These are phyloP conservation scores for Amblyopsis rosae DNA, from an alignment of 2,113 vertebrate species.

Conservation along the genomic window DNA sequence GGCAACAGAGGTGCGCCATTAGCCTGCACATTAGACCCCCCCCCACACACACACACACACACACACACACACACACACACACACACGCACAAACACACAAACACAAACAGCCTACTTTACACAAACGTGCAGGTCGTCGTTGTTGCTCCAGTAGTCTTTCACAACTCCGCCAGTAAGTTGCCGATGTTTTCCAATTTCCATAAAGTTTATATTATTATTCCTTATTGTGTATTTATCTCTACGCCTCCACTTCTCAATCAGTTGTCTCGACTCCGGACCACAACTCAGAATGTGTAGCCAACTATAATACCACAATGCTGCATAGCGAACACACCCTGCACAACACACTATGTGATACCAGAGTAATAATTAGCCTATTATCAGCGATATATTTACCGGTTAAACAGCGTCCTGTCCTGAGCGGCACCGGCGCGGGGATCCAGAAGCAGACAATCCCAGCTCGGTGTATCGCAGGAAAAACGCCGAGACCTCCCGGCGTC, in stretches of 20 bases:
- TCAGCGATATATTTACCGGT: constrained; percentile 63
- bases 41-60: neutral
- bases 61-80: neutral
- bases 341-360: constrained; percentile 31
- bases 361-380: constrained; percentile 31
- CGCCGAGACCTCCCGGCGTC: no score
- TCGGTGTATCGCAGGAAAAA: neutral
- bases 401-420: constrained; percentile 32
- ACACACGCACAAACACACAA: no score
- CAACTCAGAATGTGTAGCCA: no score
- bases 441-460: constrained; percentile 45
- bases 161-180: no score
- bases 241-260: no score
- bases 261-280: no score
- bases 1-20: constrained; percentile 2
- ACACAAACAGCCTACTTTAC: neutral
- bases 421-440: constrained; percentile 37
- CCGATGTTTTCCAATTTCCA: no score
- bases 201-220: no score
- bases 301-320: no score
- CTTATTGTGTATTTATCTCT: no score
- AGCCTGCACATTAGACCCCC: neutral
- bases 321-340: constrained; percentile 26
- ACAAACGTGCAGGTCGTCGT: neutral
- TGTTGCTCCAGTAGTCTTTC: no score